Evolutionary conservation across 2,888 invertebrate genomes (phyloP), one percentile per base, ranked within the genome.

Genomic region (Dryocosmus kuriphilus): DNA sequence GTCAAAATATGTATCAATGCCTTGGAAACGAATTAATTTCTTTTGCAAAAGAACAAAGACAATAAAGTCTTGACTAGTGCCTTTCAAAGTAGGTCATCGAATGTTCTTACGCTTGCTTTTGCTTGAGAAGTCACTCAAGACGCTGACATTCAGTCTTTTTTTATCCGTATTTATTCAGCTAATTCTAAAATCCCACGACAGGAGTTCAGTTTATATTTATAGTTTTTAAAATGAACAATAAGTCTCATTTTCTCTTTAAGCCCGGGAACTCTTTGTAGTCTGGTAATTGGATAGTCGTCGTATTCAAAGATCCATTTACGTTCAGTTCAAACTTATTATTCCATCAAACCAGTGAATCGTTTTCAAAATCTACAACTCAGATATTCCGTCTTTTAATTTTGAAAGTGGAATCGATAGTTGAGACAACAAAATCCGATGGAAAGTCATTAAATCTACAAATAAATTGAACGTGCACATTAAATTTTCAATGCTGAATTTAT

Each of bases 291-390:
- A 46, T 55, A 55, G 51, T n/a, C 24, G 67, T 30, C 51, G 24
- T 71, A 71, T 71, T 71, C 51, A 71, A 71, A 71, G 71, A 30
- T 71, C 51, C 71, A 51, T 71, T 71, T 71, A 55, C 51, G 51
- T 51, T 51, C 41, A 71, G 51, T 30, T 51, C 32, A 32, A 71
- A 71, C 51, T 55, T 51, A 71, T 71, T 71, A 71, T 71, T 71
- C 51, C 51, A 71, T 71, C 55, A 46, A 27, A 30, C 51, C 30
- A 30, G 51, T 51, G 30, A 30, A 51, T 51, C 19, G 1, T 11
- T 71, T 51, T 41, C 67, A 46, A 71, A 51, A 71, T 27, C n/a
- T 46, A 0, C 30, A n/a, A 27, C 46, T 32, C 14, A n/a, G 3
- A 22, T 55, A 22, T 0, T 22, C 55, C 9, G 16, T 41, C 41